phyloP scores from a whole-genome alignment of 2,797 vertebrate genomes.

The Tarsius wallacei region DNA sequence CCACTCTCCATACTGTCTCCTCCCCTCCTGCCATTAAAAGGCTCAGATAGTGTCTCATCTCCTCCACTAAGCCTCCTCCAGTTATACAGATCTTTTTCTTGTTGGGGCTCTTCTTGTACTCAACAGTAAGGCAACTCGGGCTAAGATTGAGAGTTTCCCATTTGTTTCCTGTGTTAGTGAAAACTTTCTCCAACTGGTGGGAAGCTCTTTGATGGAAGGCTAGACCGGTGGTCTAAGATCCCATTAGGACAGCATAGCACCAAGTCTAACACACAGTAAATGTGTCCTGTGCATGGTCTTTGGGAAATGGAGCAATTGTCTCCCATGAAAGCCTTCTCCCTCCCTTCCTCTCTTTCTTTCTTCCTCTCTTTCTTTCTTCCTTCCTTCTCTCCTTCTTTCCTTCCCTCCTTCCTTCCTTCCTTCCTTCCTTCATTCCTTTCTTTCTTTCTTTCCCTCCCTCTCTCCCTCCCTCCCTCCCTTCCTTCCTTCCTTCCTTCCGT shows the following conservation, averaged over 20 bases:
- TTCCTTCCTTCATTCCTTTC: too few relatives aligned
- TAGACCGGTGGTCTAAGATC: neutral
- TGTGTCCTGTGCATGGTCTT: neutral
- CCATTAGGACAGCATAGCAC: neutral
- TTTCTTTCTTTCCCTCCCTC: too few relatives aligned
- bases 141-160: neutral
- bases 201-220: neutral
- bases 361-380: neutral
- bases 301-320: neutral
- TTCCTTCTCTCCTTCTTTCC: too few relatives aligned
- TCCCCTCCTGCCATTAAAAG: neutral
- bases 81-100: neutral
- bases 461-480: too few relatives aligned
- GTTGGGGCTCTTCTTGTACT: neutral
- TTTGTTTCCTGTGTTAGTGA: conserved; percentile 15
- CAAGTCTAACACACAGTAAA: neutral
- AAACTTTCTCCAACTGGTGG: neutral
- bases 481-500: too few relatives aligned
- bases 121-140: neutral
- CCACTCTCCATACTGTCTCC: neutral
- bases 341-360: neutral
- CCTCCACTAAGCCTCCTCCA: neutral
- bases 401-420: too few relatives aligned
- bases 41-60: neutral
- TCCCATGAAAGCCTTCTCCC: neutral